Conservation (phyloP, 2,888 invertebrate species). For the Amiota communis region DNA sequence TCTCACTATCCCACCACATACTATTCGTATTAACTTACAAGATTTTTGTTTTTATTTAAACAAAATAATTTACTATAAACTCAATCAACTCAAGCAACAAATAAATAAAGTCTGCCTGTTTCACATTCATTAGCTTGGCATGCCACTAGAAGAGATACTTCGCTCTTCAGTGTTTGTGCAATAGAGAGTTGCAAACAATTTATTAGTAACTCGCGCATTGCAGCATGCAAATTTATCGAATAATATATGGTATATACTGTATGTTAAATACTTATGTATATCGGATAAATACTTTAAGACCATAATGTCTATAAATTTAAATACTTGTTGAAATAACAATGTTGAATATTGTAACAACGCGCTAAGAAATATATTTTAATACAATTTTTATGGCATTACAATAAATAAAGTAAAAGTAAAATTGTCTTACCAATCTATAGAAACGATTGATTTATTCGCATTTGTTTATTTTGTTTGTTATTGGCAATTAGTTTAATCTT, state of each 20-base stretch:
- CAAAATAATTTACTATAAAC: no score
- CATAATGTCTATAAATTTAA: neutral
- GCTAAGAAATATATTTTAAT: neutral
- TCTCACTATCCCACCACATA: no score
- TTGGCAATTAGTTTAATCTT: no score
- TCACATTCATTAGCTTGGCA: neutral
- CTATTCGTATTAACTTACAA: no score
- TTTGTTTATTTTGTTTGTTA: no score
- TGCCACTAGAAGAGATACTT: neutral
- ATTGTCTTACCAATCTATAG: neutral
- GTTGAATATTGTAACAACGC: neutral
- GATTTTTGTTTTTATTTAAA: no score
- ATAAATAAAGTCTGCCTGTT: neutral
- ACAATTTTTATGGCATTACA: neutral
- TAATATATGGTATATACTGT: neutral
- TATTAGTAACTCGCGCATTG: neutral
- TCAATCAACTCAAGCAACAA: no score
- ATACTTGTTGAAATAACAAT: no score
- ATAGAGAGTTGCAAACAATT: neutral
- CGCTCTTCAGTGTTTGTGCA: neutral
- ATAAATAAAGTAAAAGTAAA: constrained; percentile 7
- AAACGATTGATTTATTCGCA: no score
- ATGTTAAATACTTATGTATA: neutral
- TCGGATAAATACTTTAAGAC: neutral
- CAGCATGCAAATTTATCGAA: neutral